Conservation (phyloP, 2,888 invertebrate genomes). For the Drosophila neonasuta region DNA sequence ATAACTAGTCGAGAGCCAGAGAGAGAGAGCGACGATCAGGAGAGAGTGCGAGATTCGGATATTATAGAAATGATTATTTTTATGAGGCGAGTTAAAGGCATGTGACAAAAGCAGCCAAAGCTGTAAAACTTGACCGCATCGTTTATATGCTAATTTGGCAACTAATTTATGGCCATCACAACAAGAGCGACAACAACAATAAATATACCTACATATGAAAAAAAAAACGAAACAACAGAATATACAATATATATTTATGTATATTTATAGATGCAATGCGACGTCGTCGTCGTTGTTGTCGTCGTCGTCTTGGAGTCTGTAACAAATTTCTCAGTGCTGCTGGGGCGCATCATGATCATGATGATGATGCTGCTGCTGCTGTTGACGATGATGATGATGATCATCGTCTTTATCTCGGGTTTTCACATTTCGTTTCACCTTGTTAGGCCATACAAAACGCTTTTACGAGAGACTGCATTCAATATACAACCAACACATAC, state of each 20-base stretch:
- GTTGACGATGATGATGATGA: slow-evolving; percentile 30
- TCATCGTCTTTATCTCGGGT: slow-evolving; percentile 53
- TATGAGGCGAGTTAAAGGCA: slow-evolving; percentile 27
- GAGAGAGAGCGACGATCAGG: slow-evolving; percentile 5
- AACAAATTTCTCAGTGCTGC: slow-evolving; percentile 65
- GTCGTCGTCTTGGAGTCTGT: slow-evolving; percentile 60
- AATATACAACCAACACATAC: slow-evolving; percentile 22
- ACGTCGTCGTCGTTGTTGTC: slow-evolving; percentile 29
- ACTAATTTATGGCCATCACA: slow-evolving; percentile 70
- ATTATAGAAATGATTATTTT: slow-evolving; percentile 33
- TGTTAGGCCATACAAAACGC: slow-evolving; percentile 71
- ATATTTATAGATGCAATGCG: slow-evolving; percentile 60
- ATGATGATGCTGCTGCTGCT: slow-evolving; percentile 16
- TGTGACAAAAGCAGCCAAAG: slow-evolving; percentile 59
- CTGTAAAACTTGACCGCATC: slow-evolving; percentile 67
- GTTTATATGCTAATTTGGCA: slow-evolving; percentile 73
- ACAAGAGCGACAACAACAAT: slow-evolving; percentile 73
- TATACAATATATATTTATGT: slow-evolving; percentile 33
- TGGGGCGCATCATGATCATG: slow-evolving; percentile 34
- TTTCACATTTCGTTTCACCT: slow-evolving; percentile 73
- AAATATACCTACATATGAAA: slow-evolving; percentile 29
- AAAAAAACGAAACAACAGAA: slow-evolving; percentile 11
- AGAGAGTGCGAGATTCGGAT: slow-evolving; percentile 20
- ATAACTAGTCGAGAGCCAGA: not conserved
- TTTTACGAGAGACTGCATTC: slow-evolving; percentile 55